Evolutionary conservation across 2,888 invertebrate species (phyloP).

Genomic region (Xylota segnis): DNA sequence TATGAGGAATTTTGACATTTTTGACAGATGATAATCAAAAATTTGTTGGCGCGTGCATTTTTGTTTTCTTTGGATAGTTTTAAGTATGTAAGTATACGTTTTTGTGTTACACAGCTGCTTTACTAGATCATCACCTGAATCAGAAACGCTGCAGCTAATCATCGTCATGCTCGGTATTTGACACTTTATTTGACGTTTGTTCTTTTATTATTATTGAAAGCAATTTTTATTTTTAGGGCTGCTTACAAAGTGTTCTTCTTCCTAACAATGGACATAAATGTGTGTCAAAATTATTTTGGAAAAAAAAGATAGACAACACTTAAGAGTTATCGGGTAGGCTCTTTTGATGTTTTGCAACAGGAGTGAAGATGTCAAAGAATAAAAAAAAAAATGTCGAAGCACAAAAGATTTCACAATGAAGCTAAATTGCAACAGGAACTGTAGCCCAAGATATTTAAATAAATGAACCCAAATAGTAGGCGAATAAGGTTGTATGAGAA

Average conservation of each 20-base stretch:
- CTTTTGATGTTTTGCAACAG: background rate
- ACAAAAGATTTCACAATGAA: background rate
- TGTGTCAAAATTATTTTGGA: constrained; percentile 9
- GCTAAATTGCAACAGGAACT: background rate
- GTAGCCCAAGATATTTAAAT: background rate
- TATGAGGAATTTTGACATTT: background rate
- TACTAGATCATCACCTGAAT: constrained; percentile 21
- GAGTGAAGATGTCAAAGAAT: background rate
- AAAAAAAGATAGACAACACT: background rate
- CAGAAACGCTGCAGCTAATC: constrained; percentile 66
- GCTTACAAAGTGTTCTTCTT: constrained; percentile 9
- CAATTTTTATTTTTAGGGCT: constrained; percentile 5
- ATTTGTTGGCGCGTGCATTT: constrained; percentile 29
- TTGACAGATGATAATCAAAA: background rate
- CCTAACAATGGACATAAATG: constrained; percentile 10
- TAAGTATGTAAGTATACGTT: background rate
- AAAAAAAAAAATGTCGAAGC: background rate
- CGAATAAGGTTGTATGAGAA: background rate
- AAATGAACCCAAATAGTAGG: background rate
- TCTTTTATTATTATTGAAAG: background rate
- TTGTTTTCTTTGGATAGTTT: constrained; percentile 33
- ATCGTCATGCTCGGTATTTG: constrained; percentile 33
- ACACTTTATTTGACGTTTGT: constrained; percentile 20
- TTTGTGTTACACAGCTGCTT: background rate
- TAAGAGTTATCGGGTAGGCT: background rate